These are phyloP conservation scores for Macaria notata DNA, from an alignment of 2,888 invertebrate genomes.

Conservation along the genomic window DNA sequence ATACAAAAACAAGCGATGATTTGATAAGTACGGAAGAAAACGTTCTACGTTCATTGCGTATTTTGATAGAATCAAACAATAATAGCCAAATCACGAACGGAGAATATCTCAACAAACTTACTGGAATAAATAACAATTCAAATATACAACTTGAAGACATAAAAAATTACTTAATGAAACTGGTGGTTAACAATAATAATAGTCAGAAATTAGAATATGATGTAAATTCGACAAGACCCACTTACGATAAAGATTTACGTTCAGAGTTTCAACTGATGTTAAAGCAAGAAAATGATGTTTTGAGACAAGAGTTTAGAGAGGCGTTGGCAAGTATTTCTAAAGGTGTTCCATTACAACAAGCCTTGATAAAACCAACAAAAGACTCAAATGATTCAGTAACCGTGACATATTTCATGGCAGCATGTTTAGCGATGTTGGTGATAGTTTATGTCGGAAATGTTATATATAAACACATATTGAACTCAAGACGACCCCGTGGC, in stretches of 20 bases:
- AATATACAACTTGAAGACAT: constrained; percentile 16
- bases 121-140: constrained; percentile 16
- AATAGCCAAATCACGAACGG: constrained; percentile 13
- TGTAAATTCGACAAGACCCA: not conserved
- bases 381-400: constrained; percentile 4
- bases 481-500: not conserved
- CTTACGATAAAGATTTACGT: constrained; percentile 16
- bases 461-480: constrained; percentile 9
- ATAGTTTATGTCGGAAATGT: constrained; percentile 20
- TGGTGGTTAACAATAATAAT: constrained; percentile 2
- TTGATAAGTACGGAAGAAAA: constrained; percentile 9
- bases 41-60: constrained; percentile 12
- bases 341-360: constrained; percentile 3
- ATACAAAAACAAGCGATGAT: constrained; percentile 12
- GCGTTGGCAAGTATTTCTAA: constrained; percentile 12
- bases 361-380: constrained; percentile 8
- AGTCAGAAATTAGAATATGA: constrained; percentile 2
- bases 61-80: constrained; percentile 19
- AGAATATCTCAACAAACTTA: constrained; percentile 13
- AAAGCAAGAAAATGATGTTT: constrained; percentile 24
- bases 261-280: constrained; percentile 26
- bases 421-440: constrained; percentile 21
- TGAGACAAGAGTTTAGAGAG: constrained; percentile 23
- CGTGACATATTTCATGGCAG: constrained; percentile 28
- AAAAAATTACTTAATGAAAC: constrained; percentile 10